A percentile compares a stretch with the other conserved stretches of the same genome.
These are phyloP conservation scores for Brevipalpus yothersi DNA, from an alignment of 1,140 invertebrate genomes.

Conservation along the genomic window DNA sequence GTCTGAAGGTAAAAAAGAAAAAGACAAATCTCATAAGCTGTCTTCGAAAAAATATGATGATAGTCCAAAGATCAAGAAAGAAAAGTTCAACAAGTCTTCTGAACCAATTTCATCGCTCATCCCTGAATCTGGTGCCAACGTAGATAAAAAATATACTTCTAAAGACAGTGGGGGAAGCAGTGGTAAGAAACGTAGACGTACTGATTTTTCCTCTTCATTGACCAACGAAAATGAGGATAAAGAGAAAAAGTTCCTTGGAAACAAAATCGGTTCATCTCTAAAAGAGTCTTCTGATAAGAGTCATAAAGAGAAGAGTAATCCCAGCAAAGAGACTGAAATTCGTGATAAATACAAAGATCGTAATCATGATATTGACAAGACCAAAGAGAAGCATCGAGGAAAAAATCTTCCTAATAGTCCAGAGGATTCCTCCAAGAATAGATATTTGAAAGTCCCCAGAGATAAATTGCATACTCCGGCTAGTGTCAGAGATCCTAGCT, in stretches of 20 bases:
- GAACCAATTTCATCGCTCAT: not conserved
- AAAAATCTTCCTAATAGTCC: slow-evolving; percentile 14
- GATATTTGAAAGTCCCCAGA: slow-evolving; percentile 15
- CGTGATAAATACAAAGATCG: not conserved
- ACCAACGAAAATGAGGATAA: not conserved
- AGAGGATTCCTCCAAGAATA: slow-evolving; percentile 16
- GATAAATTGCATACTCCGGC: not conserved
- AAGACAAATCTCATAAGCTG: not conserved
- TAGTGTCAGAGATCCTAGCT: not conserved
- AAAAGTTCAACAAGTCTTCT: not conserved
- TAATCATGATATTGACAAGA: not conserved
- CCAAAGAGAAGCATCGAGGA: slow-evolving; percentile 13
- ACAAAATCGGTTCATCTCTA: not conserved
- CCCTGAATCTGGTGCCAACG: not conserved
- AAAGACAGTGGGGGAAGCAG: not conserved
- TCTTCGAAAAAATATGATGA: not conserved
- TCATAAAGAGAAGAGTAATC: slow-evolving; percentile 4
- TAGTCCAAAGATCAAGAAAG: not conserved
- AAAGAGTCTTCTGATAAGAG: slow-evolving; percentile 1
- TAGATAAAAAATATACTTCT: not conserved
- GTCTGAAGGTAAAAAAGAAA: too few species aligned
- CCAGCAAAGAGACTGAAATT: slow-evolving; percentile 18
- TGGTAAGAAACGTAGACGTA: not conserved
- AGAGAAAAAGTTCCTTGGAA: not conserved
- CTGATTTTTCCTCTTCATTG: not conserved